These are phyloP conservation scores for Rhynchophorus ferrugineus DNA, from an alignment of 1,140 invertebrate species.

Conservation along the genomic window DNA sequence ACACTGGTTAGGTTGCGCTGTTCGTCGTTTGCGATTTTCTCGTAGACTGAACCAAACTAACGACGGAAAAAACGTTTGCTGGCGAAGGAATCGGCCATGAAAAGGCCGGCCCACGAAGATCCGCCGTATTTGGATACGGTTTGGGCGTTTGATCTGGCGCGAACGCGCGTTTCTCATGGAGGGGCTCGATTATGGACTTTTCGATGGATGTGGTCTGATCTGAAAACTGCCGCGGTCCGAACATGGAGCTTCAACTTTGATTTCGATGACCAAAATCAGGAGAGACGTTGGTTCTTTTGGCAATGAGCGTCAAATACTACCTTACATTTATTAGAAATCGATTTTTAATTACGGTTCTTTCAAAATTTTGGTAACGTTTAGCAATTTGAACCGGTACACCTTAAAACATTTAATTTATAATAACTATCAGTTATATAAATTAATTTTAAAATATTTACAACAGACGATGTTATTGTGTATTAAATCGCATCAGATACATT, in stretches of 20 bases:
- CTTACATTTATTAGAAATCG: too few species aligned
- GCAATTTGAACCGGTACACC: too few species aligned
- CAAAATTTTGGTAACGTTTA: too few species aligned
- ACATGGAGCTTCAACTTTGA: background rate
- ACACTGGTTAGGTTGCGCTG: conserved; percentile 7
- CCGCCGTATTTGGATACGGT: conserved; percentile 17
- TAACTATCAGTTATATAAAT: too few species aligned
- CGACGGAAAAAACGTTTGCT: conserved; percentile 10
- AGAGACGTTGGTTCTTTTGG: too few species aligned
- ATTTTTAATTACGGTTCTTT: too few species aligned
- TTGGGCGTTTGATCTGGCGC: conserved; percentile 5
- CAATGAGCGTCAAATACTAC: too few species aligned
- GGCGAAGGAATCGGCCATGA: conserved; percentile 22
- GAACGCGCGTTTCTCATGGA: background rate
- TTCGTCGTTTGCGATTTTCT: conserved; percentile 21
- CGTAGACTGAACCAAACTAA: conserved; percentile 15
- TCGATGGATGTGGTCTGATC: background rate
- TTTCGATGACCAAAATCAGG: background rate
- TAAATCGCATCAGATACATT: too few species aligned
- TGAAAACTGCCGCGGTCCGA: background rate
- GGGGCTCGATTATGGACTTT: background rate
- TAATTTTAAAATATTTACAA: too few species aligned
- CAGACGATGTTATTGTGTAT: too few species aligned
- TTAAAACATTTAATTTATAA: too few species aligned
- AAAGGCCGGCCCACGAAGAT: conserved; percentile 13